Evolutionary conservation across 2,888 invertebrate genomes (phyloP).

Genomic region (Muscina levida): DNA sequence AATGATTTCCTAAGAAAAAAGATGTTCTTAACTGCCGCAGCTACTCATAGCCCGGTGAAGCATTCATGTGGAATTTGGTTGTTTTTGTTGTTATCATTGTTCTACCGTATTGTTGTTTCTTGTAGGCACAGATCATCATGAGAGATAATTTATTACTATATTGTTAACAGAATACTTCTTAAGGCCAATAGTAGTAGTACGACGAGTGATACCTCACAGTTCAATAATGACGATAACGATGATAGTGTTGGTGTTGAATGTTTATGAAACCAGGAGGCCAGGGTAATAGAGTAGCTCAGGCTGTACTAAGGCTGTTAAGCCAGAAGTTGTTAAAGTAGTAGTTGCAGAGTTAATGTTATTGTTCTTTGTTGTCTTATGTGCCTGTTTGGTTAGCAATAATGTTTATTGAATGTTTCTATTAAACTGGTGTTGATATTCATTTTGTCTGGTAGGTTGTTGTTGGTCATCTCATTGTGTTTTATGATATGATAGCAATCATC

Average conservation of each 20-base stretch:
- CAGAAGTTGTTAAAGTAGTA: neutral
- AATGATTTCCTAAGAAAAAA: conserved; percentile 2
- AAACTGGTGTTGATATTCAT: conserved; percentile 38
- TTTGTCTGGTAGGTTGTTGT: neutral
- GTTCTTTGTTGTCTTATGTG: neutral
- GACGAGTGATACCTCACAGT: no score
- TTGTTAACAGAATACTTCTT: conserved; percentile 23
- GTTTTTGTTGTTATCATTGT: neutral
- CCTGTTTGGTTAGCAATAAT: conserved; percentile 27
- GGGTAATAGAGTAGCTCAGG: neutral
- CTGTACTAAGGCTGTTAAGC: neutral
- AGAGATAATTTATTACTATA: conserved; percentile 48
- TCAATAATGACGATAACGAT: no score
- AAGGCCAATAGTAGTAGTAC: neutral
- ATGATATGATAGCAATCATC: no score
- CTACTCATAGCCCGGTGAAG: no score
- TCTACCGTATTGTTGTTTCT: conserved; percentile 10
- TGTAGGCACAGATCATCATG: conserved; percentile 13
- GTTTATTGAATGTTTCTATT: conserved; percentile 38
- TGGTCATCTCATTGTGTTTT: no score
- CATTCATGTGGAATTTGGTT: no score
- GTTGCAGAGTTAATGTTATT: neutral
- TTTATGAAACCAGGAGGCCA: neutral
- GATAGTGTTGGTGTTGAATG: neutral
- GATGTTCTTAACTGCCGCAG: neutral